Conservation (phyloP, 2,888 invertebrate genomes). For the Chorisops tibialis region DNA sequence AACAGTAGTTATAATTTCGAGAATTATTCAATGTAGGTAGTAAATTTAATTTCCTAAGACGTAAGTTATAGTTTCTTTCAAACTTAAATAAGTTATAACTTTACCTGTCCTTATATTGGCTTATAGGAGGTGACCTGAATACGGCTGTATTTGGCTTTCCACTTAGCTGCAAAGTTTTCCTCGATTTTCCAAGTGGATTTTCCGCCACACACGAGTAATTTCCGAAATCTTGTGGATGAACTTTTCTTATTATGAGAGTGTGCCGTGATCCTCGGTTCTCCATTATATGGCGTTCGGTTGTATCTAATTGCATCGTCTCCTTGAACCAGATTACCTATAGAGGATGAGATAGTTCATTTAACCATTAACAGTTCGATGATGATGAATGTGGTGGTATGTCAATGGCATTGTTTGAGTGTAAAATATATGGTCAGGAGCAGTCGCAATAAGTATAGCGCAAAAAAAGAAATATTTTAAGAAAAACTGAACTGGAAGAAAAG, state of each 20-base stretch:
- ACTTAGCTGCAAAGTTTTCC: slow-evolving; percentile 64
- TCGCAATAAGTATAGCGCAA: too few species aligned
- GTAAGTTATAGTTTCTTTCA: too few species aligned
- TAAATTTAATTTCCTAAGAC: too few species aligned
- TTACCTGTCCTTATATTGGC: slow-evolving; percentile 56
- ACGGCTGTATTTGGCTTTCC: slow-evolving; percentile 64
- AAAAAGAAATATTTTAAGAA: too few species aligned
- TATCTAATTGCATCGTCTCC: slow-evolving; percentile 65
- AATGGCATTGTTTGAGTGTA: too few species aligned
- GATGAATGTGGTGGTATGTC: neutral
- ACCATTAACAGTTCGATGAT: neutral
- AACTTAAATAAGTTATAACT: slow-evolving; percentile 34
- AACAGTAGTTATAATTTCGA: too few species aligned
- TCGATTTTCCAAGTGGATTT: slow-evolving; percentile 64
- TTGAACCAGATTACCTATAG: slow-evolving; percentile 65
- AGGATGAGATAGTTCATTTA: neutral
- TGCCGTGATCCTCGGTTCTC: slow-evolving; percentile 65
- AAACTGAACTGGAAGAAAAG: too few species aligned
- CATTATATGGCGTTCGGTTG: slow-evolving; percentile 64
- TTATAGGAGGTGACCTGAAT: slow-evolving; percentile 62
- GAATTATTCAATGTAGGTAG: too few species aligned
- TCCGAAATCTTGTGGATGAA: slow-evolving; percentile 65
- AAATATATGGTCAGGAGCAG: too few species aligned
- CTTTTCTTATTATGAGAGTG: slow-evolving; percentile 65
- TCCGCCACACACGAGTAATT: slow-evolving; percentile 69